Base-by-base conservation (phyloP, 2,113 vertebrate species). In the Silurus asotus region DNA sequence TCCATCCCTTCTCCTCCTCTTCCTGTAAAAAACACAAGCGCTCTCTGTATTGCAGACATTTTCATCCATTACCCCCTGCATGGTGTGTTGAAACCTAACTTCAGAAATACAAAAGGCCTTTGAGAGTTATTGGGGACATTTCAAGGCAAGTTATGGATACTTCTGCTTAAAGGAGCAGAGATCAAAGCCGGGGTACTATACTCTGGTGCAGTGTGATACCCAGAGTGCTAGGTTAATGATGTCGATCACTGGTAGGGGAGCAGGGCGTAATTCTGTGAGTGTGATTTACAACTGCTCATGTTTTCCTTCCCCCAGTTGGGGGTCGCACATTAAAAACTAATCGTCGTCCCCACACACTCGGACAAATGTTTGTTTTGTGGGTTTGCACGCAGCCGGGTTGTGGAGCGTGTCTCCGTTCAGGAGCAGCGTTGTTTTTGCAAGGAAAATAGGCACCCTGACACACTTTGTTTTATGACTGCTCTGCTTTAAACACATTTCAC, bases 1-100 rank as follows among this genome's bases (percentile, higher is more conserved):
- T 96, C 96, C 96, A 97, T 3, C 91, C 91, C 11, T 93, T 88
- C 0, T 95, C 94, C 0, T 95, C 94, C 77, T 95, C 93, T 55
- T 93, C 87, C 90, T 97, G 82, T 13, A 51, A 69, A 45, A 89
- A 87, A 83, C 51, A 77, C 28, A 76, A 78, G 72, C 15, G 53
- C 55, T 25, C 64, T 70, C 48, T 69, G 49, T 80, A 70, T 62
- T 55, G 64, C 14, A 17, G 15, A 10, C 37, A 69, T 28, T 28
- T 51, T 80, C 64, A 59, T 59, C 14, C 53, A 64, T 82, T 65
- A 87, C 58, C 28, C 70, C 28, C 56, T n/a, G 14, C 14, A 64
- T 37, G 62, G 49, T 55, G 61, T 28, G 20, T 3, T 65, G 79
- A 86, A 78, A 48, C 9, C 61, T 48, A 15, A 62, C 74, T 64